These are phyloP conservation scores for Ahaetulla prasina DNA, from an alignment of 2,113 vertebrate genomes.

Conservation along the genomic window DNA sequence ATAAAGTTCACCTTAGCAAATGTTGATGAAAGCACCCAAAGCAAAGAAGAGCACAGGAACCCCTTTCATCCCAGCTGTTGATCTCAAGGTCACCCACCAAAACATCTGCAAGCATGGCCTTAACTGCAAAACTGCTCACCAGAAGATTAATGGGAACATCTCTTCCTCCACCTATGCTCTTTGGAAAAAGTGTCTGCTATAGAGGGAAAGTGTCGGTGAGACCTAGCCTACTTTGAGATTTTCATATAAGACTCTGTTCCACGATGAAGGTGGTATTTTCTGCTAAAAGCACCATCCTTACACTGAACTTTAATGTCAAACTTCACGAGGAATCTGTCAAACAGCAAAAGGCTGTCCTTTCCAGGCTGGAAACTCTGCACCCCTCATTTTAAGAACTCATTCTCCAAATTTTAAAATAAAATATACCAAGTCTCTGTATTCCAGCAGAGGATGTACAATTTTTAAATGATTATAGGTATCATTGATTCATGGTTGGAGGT, in stretches of 20 bases:
- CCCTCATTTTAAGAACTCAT: not conserved
- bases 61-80: not conserved
- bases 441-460: not conserved
- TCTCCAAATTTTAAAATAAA: not conserved
- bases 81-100: slow-evolving; percentile 36
- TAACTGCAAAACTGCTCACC: not conserved
- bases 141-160: not conserved
- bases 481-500: not conserved
- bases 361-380: not conserved
- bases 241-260: not conserved
- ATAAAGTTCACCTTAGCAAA: not conserved
- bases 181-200: not conserved
- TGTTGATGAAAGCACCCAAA: not conserved
- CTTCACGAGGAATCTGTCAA: not conserved
- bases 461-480: not conserved
- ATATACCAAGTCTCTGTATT: not conserved
- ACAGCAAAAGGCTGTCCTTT: not conserved
- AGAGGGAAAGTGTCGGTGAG: accelerated
- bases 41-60: not conserved
- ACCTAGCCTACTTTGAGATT: not conserved
- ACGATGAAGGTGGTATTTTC: not conserved
- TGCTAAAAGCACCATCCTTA: not conserved
- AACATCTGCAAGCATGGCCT: not conserved
- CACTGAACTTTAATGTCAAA: not conserved
- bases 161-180: not conserved